phyloP scores from a whole-genome alignment of 2,797 vertebrate species.

The Pteropus rufus region DNA sequence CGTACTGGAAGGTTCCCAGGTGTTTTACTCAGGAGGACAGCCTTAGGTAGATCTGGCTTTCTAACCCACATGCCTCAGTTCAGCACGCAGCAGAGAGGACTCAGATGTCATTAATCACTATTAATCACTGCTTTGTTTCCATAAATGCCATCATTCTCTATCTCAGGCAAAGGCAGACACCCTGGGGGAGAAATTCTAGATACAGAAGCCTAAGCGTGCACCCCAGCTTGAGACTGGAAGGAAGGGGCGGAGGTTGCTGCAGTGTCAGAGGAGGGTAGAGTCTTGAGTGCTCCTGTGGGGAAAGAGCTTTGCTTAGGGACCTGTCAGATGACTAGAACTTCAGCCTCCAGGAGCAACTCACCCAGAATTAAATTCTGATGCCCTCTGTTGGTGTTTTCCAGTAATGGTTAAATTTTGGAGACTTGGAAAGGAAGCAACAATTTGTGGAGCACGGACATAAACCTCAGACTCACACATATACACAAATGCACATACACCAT shows the following conservation, averaged over 20 bases:
- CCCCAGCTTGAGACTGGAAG: neutral
- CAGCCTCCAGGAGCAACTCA: slow-evolving; percentile 44
- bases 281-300: neutral
- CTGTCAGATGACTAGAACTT: slow-evolving; percentile 40
- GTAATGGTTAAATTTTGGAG: slow-evolving; percentile 64
- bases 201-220: neutral
- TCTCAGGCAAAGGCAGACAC: slow-evolving; percentile 25
- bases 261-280: slow-evolving; percentile 33
- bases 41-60: neutral
- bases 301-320: slow-evolving; percentile 51
- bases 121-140: slow-evolving; percentile 59
- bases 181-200: neutral
- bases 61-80: neutral
- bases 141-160: neutral
- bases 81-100: neutral
- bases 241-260: neutral
- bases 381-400: slow-evolving; percentile 85
- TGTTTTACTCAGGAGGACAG: neutral
- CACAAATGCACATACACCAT: neutral
- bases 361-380: slow-evolving; percentile 77
- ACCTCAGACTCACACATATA: neutral
- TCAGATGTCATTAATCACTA: slow-evolving; percentile 52
- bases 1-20: neutral
- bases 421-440: neutral
- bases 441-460: neutral